Conservation (phyloP, 2,113 vertebrate genomes). For the Ia io region DNA sequence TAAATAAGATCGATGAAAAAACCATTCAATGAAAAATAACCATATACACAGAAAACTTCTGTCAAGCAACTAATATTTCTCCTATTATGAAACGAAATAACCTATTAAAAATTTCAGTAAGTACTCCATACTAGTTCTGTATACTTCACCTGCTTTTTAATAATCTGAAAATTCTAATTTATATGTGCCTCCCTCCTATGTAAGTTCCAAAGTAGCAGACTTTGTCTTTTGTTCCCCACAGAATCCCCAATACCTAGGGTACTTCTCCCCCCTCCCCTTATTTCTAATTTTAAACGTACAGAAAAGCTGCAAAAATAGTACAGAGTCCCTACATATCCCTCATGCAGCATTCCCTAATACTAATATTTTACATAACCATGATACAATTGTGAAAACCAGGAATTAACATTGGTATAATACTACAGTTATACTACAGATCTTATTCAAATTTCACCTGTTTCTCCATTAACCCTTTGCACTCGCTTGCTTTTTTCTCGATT, state of each 20-base stretch:
- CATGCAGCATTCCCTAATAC: not conserved
- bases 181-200: not conserved
- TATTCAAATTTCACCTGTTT: not conserved
- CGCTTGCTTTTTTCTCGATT: too few relatives aligned
- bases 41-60: not conserved
- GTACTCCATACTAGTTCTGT: not conserved
- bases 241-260: not conserved
- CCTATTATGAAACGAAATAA: not conserved
- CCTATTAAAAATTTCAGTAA: not conserved
- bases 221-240: not conserved
- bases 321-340: not conserved
- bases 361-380: not conserved
- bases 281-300: not conserved
- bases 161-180: not conserved
- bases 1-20: not conserved
- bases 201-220: not conserved
- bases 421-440: not conserved
- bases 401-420: not conserved
- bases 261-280: not conserved
- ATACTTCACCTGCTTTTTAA: not conserved
- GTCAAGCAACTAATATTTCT: not conserved
- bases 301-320: conserved; percentile 14
- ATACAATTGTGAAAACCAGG: not conserved
- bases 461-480: too few relatives aligned
- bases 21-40: not conserved